phyloP scores from a whole-genome alignment of 2,113 vertebrate genomes.

The Catharus fuscescens region DNA sequence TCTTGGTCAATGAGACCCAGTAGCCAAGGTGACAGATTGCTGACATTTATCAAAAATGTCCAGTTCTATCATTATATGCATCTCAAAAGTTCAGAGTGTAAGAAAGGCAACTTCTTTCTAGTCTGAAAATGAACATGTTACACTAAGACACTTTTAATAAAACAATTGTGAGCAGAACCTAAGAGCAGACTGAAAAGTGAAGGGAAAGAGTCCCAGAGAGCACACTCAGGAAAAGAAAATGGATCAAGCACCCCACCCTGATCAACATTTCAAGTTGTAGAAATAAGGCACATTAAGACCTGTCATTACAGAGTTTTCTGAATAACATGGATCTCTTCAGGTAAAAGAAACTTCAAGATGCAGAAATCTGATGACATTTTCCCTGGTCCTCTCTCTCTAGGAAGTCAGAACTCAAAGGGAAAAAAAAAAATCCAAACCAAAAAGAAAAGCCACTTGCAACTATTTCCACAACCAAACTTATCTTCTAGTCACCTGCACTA shows the following conservation, averaged over 20 bases:
- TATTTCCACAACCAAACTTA: background rate
- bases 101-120: background rate
- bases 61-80: background rate
- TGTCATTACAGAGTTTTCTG: background rate
- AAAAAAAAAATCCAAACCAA: background rate
- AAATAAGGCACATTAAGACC: background rate
- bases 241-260: background rate
- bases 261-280: background rate
- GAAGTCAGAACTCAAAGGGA: background rate
- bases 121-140: background rate
- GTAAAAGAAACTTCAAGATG: background rate
- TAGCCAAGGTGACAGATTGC: background rate
- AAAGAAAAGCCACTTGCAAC: rapidly evolving
- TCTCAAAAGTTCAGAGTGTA: background rate
- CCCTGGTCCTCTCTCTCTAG: background rate
- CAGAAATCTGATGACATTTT: background rate
- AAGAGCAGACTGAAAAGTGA: background rate
- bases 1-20: background rate
- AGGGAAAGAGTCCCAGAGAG: background rate
- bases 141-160: background rate
- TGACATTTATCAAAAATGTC: background rate
- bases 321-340: background rate
- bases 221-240: background rate
- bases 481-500: background rate
- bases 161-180: background rate